A percentile compares a stretch with the other conserved stretches of the same genome.
Evolutionary conservation across 2,888 invertebrate genomes (phyloP).

Genomic region (Aethes cnicana): DNA sequence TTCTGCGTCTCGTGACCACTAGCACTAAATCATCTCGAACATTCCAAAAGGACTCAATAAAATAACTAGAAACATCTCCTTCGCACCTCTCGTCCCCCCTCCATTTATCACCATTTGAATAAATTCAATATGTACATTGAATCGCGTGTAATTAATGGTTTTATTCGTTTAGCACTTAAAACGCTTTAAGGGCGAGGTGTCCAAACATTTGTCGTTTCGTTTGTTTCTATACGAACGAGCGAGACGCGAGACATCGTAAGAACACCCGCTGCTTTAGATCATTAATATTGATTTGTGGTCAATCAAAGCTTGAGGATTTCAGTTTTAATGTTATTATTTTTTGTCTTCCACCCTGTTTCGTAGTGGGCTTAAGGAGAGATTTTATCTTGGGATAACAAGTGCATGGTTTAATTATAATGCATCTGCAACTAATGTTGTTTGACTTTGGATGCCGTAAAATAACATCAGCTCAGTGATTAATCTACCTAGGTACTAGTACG

Average conservation of each 20-base stretch:
- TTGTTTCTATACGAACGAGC: constrained; percentile 44
- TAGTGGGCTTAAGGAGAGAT: constrained; percentile 45
- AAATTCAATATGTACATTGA: constrained; percentile 83
- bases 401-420: too few species aligned
- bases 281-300: constrained; percentile 84
- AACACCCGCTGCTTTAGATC: constrained; percentile 78
- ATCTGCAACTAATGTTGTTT: too few species aligned
- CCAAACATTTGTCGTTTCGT: constrained; percentile 66
- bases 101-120: constrained; percentile 82
- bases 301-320: constrained; percentile 81
- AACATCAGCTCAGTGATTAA: too few species aligned
- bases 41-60: constrained; percentile 50
- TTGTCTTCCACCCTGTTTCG: constrained; percentile 47
- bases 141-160: constrained; percentile 82
- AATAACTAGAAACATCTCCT: constrained; percentile 46
- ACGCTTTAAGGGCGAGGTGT: constrained; percentile 79
- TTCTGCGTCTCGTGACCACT: constrained; percentile 43
- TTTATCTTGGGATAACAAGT: too few species aligned
- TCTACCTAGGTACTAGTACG: too few species aligned
- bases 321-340: constrained; percentile 78
- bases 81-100: constrained; percentile 73
- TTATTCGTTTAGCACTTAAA: constrained; percentile 83
- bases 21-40: constrained; percentile 55
- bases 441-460: too few species aligned
- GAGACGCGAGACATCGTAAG: constrained; percentile 53